A percentile compares a stretch with the other conserved stretches of the same genome.
Evolutionary conservation across 2,113 vertebrate genomes (phyloP).

Genomic region (Sminthopsis crassicaudata): DNA sequence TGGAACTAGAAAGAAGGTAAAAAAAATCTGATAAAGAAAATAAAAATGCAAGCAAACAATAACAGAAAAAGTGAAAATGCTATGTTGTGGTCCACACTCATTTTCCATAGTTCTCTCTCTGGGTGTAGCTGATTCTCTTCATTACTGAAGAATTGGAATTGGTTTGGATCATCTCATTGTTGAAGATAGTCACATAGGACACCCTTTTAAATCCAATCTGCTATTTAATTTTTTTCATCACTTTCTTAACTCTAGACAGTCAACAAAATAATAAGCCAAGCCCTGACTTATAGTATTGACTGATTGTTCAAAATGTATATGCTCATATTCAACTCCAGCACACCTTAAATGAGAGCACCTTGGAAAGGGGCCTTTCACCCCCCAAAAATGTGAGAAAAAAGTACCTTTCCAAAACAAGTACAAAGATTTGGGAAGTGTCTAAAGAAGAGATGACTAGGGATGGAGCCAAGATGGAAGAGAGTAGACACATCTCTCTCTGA

Average conservation of each 20-base stretch:
- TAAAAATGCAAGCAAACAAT: no score
- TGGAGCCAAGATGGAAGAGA: no score
- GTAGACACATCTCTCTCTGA: no score
- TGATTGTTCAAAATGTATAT: not conserved
- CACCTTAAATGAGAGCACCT: not conserved
- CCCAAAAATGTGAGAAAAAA: not conserved
- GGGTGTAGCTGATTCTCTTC: no score
- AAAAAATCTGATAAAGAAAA: no score
- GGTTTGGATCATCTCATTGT: no score
- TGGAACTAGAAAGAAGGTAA: no score
- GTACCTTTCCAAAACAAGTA: not conserved
- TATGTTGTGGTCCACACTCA: no score
- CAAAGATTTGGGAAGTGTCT: not conserved
- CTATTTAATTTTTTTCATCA: not conserved
- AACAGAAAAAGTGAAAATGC: no score
- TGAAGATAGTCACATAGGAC: no score
- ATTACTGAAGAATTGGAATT: no score
- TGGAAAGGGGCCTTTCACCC: not conserved
- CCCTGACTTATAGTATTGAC: not conserved
- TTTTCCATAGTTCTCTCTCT: no score
- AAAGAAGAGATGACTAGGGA: slow-evolving; percentile 6
- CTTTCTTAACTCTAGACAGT: not conserved
- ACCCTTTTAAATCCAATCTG: not conserved
- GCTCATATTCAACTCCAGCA: not conserved
- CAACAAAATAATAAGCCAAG: not conserved